Percentiles rank a stretch among this genome's conserved stretches.
These are phyloP conservation scores for Oreonectes daqikongensis DNA, from an alignment of 2,797 vertebrate genomes.

Conservation along the genomic window DNA sequence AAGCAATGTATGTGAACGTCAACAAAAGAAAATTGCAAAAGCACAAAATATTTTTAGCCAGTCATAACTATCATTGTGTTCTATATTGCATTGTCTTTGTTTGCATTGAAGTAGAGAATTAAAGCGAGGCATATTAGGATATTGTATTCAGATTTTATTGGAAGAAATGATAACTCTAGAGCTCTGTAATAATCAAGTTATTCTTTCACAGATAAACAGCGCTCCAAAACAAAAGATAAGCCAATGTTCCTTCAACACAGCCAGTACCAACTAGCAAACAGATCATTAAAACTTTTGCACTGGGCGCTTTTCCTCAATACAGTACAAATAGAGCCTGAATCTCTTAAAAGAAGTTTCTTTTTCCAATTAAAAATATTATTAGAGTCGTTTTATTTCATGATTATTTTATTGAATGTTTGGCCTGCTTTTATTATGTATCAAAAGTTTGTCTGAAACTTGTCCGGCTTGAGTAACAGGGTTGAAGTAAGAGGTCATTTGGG, in stretches of 20 bases:
- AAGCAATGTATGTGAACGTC: constrained; percentile 32
- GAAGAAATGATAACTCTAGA: neutral
- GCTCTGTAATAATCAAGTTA: neutral
- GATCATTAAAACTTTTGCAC: neutral
- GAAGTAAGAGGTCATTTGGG: too few relatives aligned
- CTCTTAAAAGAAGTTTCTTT: neutral
- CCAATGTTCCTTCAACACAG: neutral
- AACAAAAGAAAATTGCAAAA: neutral
- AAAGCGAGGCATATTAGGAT: constrained; percentile 15
- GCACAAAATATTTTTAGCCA: constrained; percentile 15
- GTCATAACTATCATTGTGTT: constrained; percentile 1
- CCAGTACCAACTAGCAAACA: neutral
- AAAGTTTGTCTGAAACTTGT: too few relatives aligned
- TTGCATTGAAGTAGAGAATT: constrained; percentile 10
- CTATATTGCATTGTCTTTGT: constrained; percentile 22
- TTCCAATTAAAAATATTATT: neutral
- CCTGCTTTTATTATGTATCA: too few relatives aligned
- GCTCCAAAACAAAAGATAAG: neutral
- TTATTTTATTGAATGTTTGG: too few relatives aligned
- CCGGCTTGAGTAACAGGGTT: too few relatives aligned
- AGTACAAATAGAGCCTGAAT: neutral
- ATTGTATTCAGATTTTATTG: constrained; percentile 16
- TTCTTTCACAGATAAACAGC: neutral
- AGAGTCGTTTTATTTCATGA: neutral
- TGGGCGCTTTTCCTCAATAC: neutral